Evolutionary conservation across 2,113 vertebrate species (phyloP).

Genomic region (Gobio gobio): DNA sequence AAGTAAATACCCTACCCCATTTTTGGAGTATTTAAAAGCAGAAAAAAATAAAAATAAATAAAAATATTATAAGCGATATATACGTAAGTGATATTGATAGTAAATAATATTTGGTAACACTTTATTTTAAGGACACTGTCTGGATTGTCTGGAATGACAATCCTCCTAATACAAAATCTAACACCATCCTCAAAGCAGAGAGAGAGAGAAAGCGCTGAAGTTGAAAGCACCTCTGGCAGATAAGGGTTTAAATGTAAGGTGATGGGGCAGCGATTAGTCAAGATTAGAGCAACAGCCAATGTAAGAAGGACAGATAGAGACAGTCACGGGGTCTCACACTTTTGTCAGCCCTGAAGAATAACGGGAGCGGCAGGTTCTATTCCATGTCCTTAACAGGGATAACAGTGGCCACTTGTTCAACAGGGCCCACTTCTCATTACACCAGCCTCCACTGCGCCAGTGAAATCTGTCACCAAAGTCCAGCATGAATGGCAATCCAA

Average conservation of each 20-base stretch:
- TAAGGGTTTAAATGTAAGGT: constrained; percentile 21
- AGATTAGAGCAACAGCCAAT: constrained; percentile 34
- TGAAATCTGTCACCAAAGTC: constrained; percentile 73
- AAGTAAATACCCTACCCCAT: too few species aligned
- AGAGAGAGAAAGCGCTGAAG: not conserved
- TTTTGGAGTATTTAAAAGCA: too few species aligned
- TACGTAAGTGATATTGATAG: too few species aligned
- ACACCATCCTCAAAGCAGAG: not conserved
- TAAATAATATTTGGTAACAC: too few species aligned
- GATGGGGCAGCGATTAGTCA: not conserved
- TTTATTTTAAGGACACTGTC: not conserved
- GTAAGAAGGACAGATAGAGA: constrained; percentile 42
- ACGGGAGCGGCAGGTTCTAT: constrained; percentile 59
- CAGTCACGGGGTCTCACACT: constrained; percentile 9
- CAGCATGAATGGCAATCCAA: constrained; percentile 69
- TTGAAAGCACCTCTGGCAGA: constrained; percentile 9
- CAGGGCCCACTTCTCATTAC: constrained; percentile 67
- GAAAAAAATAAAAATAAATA: too few species aligned
- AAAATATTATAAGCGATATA: too few species aligned
- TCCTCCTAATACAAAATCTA: not conserved
- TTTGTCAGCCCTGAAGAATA: constrained; percentile 52
- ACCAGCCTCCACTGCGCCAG: constrained; percentile 61
- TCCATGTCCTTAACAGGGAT: constrained; percentile 63
- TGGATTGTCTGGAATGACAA: not conserved
- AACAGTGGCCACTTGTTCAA: constrained; percentile 70